Percentiles rank a stretch among this genome's conserved stretches.
Evolutionary conservation across 2,797 vertebrate species (phyloP).

Genomic region (Gallinago solitaria): DNA sequence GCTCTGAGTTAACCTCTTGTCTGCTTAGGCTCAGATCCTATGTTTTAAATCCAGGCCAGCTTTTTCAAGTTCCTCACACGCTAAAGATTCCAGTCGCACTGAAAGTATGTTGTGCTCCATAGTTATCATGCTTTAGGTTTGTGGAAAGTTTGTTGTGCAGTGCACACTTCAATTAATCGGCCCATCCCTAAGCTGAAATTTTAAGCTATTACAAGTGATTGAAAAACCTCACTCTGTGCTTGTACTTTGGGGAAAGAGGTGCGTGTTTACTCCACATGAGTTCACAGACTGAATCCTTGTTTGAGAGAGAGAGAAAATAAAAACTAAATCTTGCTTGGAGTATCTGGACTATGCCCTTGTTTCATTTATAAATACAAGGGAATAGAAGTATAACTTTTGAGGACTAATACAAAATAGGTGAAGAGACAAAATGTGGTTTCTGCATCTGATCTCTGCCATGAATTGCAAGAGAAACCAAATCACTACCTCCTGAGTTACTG

Average conservation of each 20-base stretch:
- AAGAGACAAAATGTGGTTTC: neutral
- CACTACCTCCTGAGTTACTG: neutral
- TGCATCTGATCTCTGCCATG: neutral
- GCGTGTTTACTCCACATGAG: neutral
- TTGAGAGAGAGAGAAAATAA: neutral
- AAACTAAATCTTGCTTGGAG: neutral
- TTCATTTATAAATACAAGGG: neutral
- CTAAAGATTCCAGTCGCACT: neutral
- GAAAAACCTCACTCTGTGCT: neutral
- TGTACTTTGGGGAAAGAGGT: neutral
- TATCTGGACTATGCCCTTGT: neutral
- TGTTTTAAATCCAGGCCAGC: neutral
- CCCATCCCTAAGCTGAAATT: neutral
- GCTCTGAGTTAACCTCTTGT: conserved; percentile 50
- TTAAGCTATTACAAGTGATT: neutral
- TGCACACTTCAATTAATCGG: neutral
- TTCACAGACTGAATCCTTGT: neutral
- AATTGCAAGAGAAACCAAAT: neutral
- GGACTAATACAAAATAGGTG: neutral
- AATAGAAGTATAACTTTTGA: neutral
- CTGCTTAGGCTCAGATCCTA: neutral
- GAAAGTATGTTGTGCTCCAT: neutral
- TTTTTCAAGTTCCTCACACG: neutral
- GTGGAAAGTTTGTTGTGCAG: neutral
- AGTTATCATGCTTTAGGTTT: neutral